Base-by-base conservation (phyloP, 2,888 invertebrate genomes). In the Dendrolimus houi region DNA sequence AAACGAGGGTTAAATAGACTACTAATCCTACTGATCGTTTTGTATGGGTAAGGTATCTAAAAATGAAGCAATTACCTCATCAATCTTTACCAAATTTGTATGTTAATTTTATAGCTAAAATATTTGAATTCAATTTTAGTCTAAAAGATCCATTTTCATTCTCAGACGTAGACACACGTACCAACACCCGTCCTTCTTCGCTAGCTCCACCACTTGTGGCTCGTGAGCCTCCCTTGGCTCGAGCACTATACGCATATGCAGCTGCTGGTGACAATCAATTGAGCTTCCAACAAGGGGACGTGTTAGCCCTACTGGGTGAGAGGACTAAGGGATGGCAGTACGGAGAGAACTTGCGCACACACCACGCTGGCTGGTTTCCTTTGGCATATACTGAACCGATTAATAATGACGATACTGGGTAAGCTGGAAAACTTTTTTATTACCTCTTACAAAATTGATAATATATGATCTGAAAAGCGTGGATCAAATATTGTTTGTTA, bases 321-420 rank as follows among this genome's bases (percentile, higher is more conserved):
- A 93, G 96, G 67, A 97, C 96, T 67, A 98, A 98, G 80, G 98
- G 98, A 40, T 98, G 98, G 98, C 98, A 98, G 85, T 98, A 97
- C 74, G 98, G 98, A n/a, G 97, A 98, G 82, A 98, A 98, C 84
- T 84, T 96, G 67, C 93, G 97, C 58, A 97, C 96, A n/a, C 96
- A 97, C 78, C 94, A 95, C 76, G 95, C 96, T 64, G 98, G 98
- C 47, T 98, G 98, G 98, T 98, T 98, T 85, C 98, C 98, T 1
- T 88, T 98, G 62, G 97, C 98, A n/a, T 98, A 98, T 75, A 97
- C 98, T 42, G 97, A 97, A 85, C 91, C 91, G n/a, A 91, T 94
- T 56, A 88, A 93, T 58, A 95, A 94, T 69, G 94, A 94, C 66
- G 92, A 93, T 64, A 81, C 92, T 66, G 91, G 92, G 94, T 94